Evolutionary conservation across 2,888 invertebrate genomes (phyloP), one percentile per base, ranked within the genome.

Genomic region (Agrenia bidenticulata): DNA sequence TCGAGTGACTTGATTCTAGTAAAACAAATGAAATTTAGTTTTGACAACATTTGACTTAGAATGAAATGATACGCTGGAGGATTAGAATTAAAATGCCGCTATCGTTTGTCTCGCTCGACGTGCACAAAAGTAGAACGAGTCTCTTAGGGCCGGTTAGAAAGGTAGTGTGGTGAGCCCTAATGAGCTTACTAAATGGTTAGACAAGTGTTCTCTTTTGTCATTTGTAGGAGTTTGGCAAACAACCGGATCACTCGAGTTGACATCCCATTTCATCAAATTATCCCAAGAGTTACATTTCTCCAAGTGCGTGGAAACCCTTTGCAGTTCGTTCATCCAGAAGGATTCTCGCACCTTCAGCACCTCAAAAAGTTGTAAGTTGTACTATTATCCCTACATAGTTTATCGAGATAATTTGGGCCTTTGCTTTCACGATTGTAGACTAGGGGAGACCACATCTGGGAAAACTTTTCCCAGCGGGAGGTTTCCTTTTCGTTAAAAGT

Each of bases 281-380:
- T 87, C 77, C 82, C 85, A 42, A 86, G 86, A 19, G 84, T 95
- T 62, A 83, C 87, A 71, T 85, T 89, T 42, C 83, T 95, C 45
- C 92, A 92, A 78, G 84, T 95, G 76, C 88, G 89, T 77, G 91
- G 88, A 72, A 94, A 94, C 84, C 92, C 92, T 26, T 83, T 93
- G 63, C 81, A 84, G 51, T 85, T 84, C 66, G 85, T 92, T 66
- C 88, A 89, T 78, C 81, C 83, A 32, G 84, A 84, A 74, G 89
- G 91, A 57, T 88, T 93, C 78, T 83, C 86, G 2, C 86, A 88
- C 79, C 86, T 94, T 79, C 87, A 90, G 70, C 85, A 83, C 80
- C 87, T 92, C 54, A 85, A 87, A 77, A 89, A 89, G 83, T 83
- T 92, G 91, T 90, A 83, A 87, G 89, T 87, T 79, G 23, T 51